These are phyloP conservation scores for Brassicogethes aeneus DNA, from an alignment of 2,888 invertebrate species.

Conservation along the genomic window DNA sequence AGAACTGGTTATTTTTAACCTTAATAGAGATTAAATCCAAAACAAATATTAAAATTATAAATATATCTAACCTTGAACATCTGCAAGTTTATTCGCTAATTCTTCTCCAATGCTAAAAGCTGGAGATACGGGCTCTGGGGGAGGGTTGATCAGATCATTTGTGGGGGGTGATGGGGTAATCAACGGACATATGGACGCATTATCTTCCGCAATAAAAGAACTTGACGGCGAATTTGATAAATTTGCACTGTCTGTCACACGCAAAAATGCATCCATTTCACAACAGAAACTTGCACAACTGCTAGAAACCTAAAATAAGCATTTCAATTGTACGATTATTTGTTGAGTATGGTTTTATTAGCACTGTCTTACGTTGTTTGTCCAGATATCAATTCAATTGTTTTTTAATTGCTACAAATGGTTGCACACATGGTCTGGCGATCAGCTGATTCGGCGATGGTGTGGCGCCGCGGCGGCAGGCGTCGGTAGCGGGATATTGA, in stretches of 20 bases:
- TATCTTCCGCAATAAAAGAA: constrained; percentile 37
- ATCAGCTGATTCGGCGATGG: constrained; percentile 13
- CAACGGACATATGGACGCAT: constrained; percentile 39
- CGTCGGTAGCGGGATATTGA: constrained; percentile 8
- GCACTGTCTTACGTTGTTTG: too few species aligned
- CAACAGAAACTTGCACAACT: too few species aligned
- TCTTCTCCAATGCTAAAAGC: constrained; percentile 34
- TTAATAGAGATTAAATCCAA: too few species aligned
- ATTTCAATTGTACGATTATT: too few species aligned
- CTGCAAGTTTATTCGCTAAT: constrained; percentile 34
- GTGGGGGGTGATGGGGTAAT: constrained; percentile 42
- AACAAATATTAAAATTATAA: too few species aligned
- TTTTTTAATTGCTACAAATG: background rate
- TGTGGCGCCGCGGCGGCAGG: constrained; percentile 12
- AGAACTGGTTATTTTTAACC: too few species aligned
- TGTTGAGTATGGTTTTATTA: too few species aligned
- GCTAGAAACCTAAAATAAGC: too few species aligned
- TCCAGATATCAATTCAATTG: too few species aligned
- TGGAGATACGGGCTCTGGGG: constrained; percentile 30
- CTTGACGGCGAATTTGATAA: constrained; percentile 34
- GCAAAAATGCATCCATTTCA: constrained; percentile 28
- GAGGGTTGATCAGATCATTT: constrained; percentile 37
- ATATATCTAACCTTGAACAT: constrained; percentile 34
- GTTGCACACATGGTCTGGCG: constrained; percentile 7
- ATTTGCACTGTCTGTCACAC: constrained; percentile 24